A percentile compares a stretch with the other conserved stretches of the same genome.
Conservation (phyloP, 2,888 invertebrate species). For the Lamellibrachia satsuma region DNA sequence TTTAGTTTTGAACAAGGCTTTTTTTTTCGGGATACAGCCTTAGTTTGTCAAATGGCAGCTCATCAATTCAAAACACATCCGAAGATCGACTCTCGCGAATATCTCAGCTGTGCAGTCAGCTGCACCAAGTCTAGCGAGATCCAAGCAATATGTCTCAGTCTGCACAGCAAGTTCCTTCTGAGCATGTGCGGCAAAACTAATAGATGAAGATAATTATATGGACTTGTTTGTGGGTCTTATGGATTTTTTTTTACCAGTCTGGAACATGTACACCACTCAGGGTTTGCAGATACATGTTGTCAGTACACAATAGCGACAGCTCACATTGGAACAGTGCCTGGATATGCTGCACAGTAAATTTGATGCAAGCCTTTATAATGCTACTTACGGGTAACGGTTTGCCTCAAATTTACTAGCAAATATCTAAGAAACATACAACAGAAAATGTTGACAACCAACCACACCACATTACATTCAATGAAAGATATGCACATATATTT, state of each 20-base stretch:
- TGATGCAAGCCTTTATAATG: background rate
- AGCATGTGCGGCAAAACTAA: background rate
- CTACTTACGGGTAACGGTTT: background rate
- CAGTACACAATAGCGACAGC: background rate
- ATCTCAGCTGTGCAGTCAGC: background rate
- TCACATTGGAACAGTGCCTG: background rate
- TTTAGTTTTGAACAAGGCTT: too few species aligned
- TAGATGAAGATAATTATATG: background rate
- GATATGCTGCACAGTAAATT: background rate
- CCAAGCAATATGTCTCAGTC: background rate
- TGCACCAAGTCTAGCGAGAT: background rate
- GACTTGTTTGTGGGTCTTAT: background rate
- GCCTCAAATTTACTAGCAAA: background rate
- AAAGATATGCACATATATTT: background rate
- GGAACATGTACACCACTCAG: background rate
- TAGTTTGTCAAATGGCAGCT: too few species aligned
- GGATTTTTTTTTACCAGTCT: background rate
- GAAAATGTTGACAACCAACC: background rate
- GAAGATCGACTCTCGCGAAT: too few species aligned
- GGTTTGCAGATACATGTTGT: background rate
- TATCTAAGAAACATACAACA: background rate
- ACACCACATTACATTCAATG: background rate
- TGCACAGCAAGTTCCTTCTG: background rate
- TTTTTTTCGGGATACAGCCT: too few species aligned
- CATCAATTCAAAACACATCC: too few species aligned